phyloP scores from a whole-genome alignment of 2,113 vertebrate genomes.

The Corapipo altera region DNA sequence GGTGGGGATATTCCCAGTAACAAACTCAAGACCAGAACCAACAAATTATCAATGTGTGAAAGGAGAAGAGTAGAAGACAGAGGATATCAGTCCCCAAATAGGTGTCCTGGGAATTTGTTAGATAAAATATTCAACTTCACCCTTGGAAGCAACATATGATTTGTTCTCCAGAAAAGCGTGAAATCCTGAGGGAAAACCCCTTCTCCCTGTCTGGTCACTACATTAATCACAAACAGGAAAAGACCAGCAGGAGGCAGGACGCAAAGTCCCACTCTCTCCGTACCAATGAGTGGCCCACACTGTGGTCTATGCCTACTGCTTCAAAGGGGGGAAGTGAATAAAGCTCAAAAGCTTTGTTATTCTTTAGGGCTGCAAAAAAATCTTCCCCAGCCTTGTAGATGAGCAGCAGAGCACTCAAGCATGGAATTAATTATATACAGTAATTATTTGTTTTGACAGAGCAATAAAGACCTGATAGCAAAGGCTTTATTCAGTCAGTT shows the following conservation, averaged over 20 bases:
- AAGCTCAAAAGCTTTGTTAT: not conserved
- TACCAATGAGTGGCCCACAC: not conserved
- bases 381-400: not conserved
- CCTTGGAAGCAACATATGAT: not conserved
- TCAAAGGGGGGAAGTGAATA: not conserved
- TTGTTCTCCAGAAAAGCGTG: not conserved
- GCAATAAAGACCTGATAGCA: not conserved
- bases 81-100: not conserved
- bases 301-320: not conserved
- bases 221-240: not conserved
- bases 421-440: constrained; percentile 9
- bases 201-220: not conserved
- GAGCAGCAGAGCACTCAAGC: not conserved
- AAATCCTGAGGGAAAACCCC: not conserved
- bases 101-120: not conserved
- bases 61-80: not conserved
- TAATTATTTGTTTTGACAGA: constrained; percentile 33
- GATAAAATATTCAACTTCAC: not conserved
- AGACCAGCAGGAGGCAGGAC: not conserved
- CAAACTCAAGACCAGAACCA: not conserved
- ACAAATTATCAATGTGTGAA: not conserved
- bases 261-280: not conserved
- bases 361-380: not conserved
- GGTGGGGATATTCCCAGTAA: rapidly evolving
- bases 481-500: constrained; percentile 6